Conservation (phyloP, 2,797 vertebrate species). For the Steatocranus sp. region DNA sequence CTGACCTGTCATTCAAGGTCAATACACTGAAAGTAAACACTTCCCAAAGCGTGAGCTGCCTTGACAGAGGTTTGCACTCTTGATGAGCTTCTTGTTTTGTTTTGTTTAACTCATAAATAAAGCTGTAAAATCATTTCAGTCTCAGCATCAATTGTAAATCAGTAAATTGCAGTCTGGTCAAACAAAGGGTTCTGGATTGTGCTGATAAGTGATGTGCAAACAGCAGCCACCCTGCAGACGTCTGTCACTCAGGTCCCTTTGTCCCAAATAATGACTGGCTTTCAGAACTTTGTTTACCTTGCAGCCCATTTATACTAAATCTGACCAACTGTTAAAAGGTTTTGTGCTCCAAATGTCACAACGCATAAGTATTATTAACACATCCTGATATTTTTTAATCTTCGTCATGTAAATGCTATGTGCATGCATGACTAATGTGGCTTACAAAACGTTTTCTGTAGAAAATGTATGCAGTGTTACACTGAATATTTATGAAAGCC, state of each 20-base stretch:
- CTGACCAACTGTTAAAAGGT: not conserved
- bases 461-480: not conserved
- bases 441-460: not conserved
- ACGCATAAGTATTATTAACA: not conserved
- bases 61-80: not conserved
- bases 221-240: not conserved
- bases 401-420: not conserved
- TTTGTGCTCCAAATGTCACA: not conserved
- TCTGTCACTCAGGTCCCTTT: not conserved
- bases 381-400: not conserved
- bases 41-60: not conserved
- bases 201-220: not conserved
- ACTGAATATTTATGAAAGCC: not conserved
- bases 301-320: not conserved
- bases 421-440: not conserved
- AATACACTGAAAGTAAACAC: not conserved
- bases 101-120: not conserved
- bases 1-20: not conserved
- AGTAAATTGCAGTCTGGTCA: not conserved
- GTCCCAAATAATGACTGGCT: not conserved
- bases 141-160: slow-evolving; percentile 3
- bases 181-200: not conserved
- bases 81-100: not conserved
- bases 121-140: slow-evolving; percentile 5
- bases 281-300: not conserved